These are phyloP conservation scores for Solenopsis fugax DNA, from an alignment of 1,140 invertebrate genomes.

Conservation along the genomic window DNA sequence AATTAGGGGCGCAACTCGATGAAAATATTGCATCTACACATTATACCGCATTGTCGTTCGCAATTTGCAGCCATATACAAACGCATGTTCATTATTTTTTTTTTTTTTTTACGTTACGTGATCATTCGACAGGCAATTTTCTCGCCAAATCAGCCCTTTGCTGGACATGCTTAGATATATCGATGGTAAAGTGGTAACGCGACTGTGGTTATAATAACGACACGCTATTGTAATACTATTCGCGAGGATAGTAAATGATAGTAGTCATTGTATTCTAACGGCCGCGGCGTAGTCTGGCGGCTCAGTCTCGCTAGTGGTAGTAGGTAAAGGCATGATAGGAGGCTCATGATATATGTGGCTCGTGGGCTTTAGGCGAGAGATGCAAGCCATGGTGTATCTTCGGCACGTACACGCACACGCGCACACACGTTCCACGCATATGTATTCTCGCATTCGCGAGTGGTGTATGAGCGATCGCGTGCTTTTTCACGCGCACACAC, in stretches of 20 bases:
- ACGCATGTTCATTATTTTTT: neutral
- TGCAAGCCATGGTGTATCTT: slow-evolving; percentile 16
- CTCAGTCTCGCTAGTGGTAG: slow-evolving; percentile 25
- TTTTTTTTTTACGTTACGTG: neutral
- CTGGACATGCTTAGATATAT: neutral
- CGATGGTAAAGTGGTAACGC: neutral
- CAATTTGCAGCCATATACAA: slow-evolving; percentile 33
- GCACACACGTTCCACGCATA: neutral
- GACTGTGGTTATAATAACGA: slow-evolving; percentile 30
- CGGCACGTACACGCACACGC: slow-evolving; percentile 8
- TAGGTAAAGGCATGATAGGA: slow-evolving; percentile 51
- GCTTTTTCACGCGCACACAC: slow-evolving; percentile 28
- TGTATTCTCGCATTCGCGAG: slow-evolving; percentile 15
- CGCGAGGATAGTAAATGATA: slow-evolving; percentile 32
- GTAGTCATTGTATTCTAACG: slow-evolving; percentile 51
- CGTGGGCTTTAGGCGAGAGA: slow-evolving; percentile 50
- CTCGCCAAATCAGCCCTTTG: slow-evolving; percentile 24
- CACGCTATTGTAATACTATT: slow-evolving; percentile 65
- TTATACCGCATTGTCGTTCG: neutral
- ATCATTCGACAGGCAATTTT: slow-evolving; percentile 43
- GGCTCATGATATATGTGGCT: slow-evolving; percentile 65
- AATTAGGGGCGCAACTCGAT: neutral
- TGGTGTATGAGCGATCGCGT: neutral
- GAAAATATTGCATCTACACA: slow-evolving; percentile 20
- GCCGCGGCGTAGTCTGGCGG: slow-evolving; percentile 1